A percentile compares a stretch with the other conserved stretches of the same genome.
phyloP scores from a whole-genome alignment of 2,113 vertebrate genomes.

The Albula goreensis region DNA sequence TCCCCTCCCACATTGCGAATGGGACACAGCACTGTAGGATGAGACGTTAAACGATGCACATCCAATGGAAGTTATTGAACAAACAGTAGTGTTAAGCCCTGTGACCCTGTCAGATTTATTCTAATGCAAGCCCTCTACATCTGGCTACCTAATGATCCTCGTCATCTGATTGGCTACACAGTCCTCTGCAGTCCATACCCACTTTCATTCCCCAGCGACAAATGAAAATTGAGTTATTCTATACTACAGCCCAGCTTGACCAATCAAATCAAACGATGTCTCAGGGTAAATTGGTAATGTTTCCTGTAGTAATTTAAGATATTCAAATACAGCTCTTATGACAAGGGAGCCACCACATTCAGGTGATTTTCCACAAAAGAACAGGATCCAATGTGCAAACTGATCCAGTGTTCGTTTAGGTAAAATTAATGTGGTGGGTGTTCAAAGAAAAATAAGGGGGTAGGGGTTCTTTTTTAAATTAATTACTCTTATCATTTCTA shows the following conservation, averaged over 20 bases:
- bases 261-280: background rate
- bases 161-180: too few species aligned
- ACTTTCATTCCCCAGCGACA: too few species aligned
- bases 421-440: too few species aligned
- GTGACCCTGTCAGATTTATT: too few species aligned
- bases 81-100: too few species aligned
- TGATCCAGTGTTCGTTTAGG: background rate
- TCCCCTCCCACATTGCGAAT: background rate
- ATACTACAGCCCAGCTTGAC: background rate
- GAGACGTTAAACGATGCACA: too few species aligned
- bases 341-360: background rate
- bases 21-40: background rate
- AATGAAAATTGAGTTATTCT: too few species aligned
- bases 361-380: background rate
- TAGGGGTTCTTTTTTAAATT: slow-evolving; percentile 30
- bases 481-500: background rate
- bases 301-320: background rate
- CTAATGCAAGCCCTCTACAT: too few species aligned
- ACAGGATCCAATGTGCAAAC: background rate
- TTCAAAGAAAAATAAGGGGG: slow-evolving; percentile 29
- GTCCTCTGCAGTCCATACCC: too few species aligned
- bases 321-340: background rate
- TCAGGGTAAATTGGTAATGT: background rate
- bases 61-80: too few species aligned
- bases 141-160: too few species aligned